Percentiles rank a stretch among this genome's conserved stretches.
These are phyloP conservation scores for Rhinophrynus dorsalis DNA, from an alignment of 2,797 vertebrate species.

Conservation along the genomic window DNA sequence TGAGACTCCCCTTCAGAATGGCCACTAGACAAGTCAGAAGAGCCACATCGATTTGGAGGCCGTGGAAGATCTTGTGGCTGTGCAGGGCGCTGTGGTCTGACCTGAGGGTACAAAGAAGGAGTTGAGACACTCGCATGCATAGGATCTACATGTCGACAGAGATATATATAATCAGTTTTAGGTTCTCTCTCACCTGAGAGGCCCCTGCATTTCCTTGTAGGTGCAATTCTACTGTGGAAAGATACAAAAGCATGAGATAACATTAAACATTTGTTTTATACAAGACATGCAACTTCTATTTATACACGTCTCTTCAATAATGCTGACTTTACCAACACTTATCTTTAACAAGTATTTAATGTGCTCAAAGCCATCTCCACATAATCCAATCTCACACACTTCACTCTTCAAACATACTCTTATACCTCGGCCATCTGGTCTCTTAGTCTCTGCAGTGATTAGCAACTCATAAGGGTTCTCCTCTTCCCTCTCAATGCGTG, in stretches of 20 bases:
- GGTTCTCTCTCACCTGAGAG: constrained; percentile 14
- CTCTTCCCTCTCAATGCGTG: constrained; percentile 62
- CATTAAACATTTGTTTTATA: too few species aligned
- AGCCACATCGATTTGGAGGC: constrained; percentile 30
- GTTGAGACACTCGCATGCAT: too few species aligned
- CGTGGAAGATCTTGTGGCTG: background rate
- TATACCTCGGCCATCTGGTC: constrained; percentile 51
- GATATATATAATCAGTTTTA: too few species aligned
- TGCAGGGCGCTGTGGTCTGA: constrained; percentile 1
- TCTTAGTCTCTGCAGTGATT: constrained; percentile 89
- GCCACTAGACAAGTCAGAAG: constrained; percentile 42
- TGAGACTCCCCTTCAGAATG: constrained; percentile 43
- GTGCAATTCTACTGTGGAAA: constrained; percentile 1
- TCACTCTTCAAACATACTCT: background rate
- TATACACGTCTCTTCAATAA: too few species aligned
- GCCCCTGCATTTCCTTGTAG: constrained; percentile 3
- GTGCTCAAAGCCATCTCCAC: background rate
- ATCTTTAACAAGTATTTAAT: too few species aligned
- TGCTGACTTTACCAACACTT: too few species aligned
- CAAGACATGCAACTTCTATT: too few species aligned
- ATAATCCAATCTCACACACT: too few species aligned
- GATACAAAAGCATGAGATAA: background rate
- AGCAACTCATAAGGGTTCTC: constrained; percentile 93
- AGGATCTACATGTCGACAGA: too few species aligned
- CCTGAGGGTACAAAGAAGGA: constrained; percentile 17